Percentiles rank a stretch among this genome's conserved stretches.
These are phyloP conservation scores for Hypanus sabinus DNA, from an alignment of 2,113 vertebrate species.

Conservation along the genomic window DNA sequence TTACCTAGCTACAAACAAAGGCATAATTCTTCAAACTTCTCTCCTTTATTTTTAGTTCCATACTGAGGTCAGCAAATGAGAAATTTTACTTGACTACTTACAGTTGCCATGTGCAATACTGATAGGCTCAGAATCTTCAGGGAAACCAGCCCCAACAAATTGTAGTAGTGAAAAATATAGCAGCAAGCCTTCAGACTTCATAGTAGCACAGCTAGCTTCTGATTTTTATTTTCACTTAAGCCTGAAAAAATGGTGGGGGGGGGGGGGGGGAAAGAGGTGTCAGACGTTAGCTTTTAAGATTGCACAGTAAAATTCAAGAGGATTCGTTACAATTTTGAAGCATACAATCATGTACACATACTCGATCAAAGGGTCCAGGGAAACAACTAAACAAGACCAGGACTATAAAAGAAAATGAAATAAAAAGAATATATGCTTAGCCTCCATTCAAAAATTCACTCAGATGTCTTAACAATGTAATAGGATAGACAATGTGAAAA, in stretches of 20 bases:
- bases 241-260: constrained; percentile 60
- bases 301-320: background rate
- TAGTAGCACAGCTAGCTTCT: constrained; percentile 75
- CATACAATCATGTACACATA: background rate
- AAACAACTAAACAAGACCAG: background rate
- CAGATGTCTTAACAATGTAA: background rate
- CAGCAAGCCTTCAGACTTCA: constrained; percentile 96
- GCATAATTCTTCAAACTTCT: background rate
- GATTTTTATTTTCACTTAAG: constrained; percentile 74
- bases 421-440: background rate
- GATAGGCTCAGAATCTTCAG: constrained; percentile 97
- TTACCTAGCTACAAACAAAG: background rate
- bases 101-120: constrained; percentile 99
- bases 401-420: background rate
- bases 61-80: background rate
- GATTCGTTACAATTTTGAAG: background rate
- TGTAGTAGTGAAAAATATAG: constrained; percentile 93
- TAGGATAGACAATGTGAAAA: background rate
- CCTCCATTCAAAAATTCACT: background rate
- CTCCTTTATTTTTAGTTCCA: background rate
- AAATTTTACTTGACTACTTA: constrained; percentile 61
- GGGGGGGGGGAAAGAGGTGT: constrained; percentile 37
- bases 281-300: background rate
- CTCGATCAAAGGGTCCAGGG: background rate
- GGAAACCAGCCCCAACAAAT: constrained; percentile 87